phyloP scores from a whole-genome alignment of 2,888 invertebrate genomes.

The Gortyna flavago region DNA sequence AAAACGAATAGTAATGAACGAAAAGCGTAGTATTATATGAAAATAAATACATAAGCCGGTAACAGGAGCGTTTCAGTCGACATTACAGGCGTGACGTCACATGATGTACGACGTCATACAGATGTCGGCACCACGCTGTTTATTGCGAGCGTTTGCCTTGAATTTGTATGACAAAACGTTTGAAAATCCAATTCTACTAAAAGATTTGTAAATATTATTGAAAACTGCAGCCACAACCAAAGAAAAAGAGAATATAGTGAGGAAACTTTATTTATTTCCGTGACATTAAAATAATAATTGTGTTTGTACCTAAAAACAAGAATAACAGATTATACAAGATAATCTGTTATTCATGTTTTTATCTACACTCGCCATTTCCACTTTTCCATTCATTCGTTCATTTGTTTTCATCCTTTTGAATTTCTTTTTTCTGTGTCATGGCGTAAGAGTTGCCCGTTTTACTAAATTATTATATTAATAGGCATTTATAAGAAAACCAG shows the following conservation, averaged over 20 bases:
- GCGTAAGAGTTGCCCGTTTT: not conserved
- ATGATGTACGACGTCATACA: slow-evolving; percentile 13
- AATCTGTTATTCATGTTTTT: not conserved
- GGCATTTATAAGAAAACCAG: not conserved
- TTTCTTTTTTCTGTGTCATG: no score
- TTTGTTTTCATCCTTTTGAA: no score
- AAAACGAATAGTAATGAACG: not conserved
- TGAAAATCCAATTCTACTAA: no score
- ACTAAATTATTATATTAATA: not conserved
- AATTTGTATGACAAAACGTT: no score
- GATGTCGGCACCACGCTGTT: not conserved
- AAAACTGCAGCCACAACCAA: not conserved
- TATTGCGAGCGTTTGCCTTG: not conserved
- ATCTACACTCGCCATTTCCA: not conserved
- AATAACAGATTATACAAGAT: no score
- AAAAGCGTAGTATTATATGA: not conserved
- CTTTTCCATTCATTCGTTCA: not conserved
- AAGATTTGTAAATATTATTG: not conserved
- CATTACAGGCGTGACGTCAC: not conserved
- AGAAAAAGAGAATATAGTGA: not conserved
- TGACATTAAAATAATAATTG: not conserved
- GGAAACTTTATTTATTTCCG: slow-evolving; percentile 10
- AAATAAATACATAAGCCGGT: not conserved
- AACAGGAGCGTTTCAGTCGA: not conserved
- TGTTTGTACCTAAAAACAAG: not conserved